Percentiles rank a stretch among this genome's conserved stretches.
phyloP scores from a whole-genome alignment of 2,113 vertebrate genomes.

The Odocoileus virginianus region DNA sequence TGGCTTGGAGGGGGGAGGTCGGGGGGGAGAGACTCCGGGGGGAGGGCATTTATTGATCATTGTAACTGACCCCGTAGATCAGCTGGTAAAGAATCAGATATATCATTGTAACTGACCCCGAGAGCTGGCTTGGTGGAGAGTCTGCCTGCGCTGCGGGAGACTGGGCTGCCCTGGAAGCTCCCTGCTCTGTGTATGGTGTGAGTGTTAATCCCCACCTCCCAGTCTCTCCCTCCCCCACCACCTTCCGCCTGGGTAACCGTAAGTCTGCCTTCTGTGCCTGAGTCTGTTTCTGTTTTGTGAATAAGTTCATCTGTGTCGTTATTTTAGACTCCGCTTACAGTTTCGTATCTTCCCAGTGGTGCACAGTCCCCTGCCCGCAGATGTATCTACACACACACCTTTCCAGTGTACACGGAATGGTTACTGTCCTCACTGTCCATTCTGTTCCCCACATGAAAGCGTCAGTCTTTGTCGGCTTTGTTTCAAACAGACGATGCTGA shows the following conservation, averaged over 20 bases:
- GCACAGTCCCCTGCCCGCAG: not conserved
- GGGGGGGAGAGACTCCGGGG: not conserved
- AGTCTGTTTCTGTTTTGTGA: not conserved
- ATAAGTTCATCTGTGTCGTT: not conserved
- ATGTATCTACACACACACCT: not conserved
- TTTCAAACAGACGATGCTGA: not conserved
- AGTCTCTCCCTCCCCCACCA: not conserved
- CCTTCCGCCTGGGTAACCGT: fast-evolving
- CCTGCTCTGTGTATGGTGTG: fast-evolving
- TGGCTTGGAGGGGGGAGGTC: fast-evolving
- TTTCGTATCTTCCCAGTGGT: not conserved
- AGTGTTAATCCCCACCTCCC: not conserved
- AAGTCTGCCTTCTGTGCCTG: not conserved
- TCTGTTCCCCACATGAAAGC: not conserved
- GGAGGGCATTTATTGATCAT: fast-evolving
- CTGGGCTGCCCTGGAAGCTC: not conserved
- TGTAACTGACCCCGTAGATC: fast-evolving
- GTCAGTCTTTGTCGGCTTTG: not conserved
- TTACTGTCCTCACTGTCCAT: not conserved
- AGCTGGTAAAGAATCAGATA: not conserved
- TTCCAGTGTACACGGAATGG: not conserved
- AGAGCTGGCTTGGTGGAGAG: not conserved
- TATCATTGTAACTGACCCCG: too few species aligned
- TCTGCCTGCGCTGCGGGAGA: fast-evolving
- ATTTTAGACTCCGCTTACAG: not conserved